Base-by-base conservation (phyloP, 2,888 invertebrate genomes). In the Pomacea canaliculata region DNA sequence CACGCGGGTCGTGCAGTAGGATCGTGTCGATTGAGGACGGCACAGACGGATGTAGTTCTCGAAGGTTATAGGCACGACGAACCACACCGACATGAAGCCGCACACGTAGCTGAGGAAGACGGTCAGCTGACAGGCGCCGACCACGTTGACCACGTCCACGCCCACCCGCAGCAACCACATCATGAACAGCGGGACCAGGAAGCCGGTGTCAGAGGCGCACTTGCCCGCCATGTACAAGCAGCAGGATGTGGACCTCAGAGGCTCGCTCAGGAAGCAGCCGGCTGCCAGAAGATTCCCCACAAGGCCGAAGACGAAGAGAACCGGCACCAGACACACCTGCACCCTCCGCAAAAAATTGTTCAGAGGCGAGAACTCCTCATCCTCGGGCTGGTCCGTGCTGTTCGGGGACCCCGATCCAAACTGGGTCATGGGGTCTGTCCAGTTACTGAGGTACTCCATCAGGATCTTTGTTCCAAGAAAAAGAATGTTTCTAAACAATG, bases 161-260 rank as follows among this genome's bases (percentile, higher is more conserved):
- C 82, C 81, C 10, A 87, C 82, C 65, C 83, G 84, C 56, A 84
- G 83, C 66, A 89, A 80, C 89, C 90, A 89, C n/a, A 87, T 86
- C 23, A 88, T 72, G 68, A 95, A 92, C 7, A 95, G 90, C 19
- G 93, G 93, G 0, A 94, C 83, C n/a, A 96, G 91, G 84, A 95
- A 96, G 0, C 94, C 92, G 0, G 95, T 95, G 90, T 96, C 96
- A 79, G 95, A 95, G 4, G 95, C 90, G 0, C 95, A 95, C 72
- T 96, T 90, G 0, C 94, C 95, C 0, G 95, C 94, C 82, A 96
- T 91, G 88, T 96, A 96, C 83, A 94, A 94, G 80, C 94, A 94
- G 0, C 95, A 95, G 0, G 96, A 95, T 37, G 94, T 93, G 69
- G 94, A 92, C 23, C 94, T 92, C 37, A 79, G 66, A 13, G 70